Percentiles rank a stretch among this genome's conserved stretches.
phyloP scores from a whole-genome alignment of 1,140 invertebrate genomes.

The Ptiloglossa arizonensis region DNA sequence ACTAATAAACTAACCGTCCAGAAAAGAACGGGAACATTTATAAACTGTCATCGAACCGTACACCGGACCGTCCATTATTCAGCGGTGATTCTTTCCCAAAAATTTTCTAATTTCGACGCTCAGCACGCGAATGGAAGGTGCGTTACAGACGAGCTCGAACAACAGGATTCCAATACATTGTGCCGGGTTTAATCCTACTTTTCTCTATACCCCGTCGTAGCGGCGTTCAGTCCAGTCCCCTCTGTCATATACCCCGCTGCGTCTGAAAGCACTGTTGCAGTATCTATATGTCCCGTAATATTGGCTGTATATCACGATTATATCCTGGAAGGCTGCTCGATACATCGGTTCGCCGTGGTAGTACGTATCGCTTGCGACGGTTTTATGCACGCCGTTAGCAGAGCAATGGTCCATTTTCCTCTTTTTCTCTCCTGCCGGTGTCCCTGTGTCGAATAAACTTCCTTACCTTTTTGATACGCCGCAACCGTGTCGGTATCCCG shows the following conservation, averaged over 20 bases:
- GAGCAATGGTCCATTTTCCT: constrained; percentile 66
- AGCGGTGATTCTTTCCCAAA: constrained; percentile 12
- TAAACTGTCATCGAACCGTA: constrained; percentile 6
- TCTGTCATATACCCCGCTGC: constrained; percentile 57
- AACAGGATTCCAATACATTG: constrained; percentile 60
- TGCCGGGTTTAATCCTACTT: constrained; percentile 66
- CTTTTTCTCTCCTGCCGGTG: constrained; percentile 19
- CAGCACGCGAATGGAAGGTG: constrained; percentile 22
- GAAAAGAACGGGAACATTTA: neutral
- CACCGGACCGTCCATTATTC: constrained; percentile 5
- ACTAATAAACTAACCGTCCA: neutral
- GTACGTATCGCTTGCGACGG: constrained; percentile 66
- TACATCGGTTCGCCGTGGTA: constrained; percentile 65
- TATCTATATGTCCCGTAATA: constrained; percentile 70
- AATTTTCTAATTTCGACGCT: constrained; percentile 43
- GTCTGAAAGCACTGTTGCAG: constrained; percentile 65
- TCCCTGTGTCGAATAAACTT: constrained; percentile 57
- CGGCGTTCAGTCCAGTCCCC: constrained; percentile 31
- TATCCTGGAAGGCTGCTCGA: constrained; percentile 71
- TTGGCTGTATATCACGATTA: constrained; percentile 77
- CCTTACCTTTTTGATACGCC: constrained; percentile 67
- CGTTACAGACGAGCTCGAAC: constrained; percentile 7
- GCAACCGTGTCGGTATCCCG: neutral
- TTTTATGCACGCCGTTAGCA: constrained; percentile 73
- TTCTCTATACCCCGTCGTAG: constrained; percentile 47